Conservation (phyloP, 2,797 vertebrate genomes). For the Clarias fuscus region DNA sequence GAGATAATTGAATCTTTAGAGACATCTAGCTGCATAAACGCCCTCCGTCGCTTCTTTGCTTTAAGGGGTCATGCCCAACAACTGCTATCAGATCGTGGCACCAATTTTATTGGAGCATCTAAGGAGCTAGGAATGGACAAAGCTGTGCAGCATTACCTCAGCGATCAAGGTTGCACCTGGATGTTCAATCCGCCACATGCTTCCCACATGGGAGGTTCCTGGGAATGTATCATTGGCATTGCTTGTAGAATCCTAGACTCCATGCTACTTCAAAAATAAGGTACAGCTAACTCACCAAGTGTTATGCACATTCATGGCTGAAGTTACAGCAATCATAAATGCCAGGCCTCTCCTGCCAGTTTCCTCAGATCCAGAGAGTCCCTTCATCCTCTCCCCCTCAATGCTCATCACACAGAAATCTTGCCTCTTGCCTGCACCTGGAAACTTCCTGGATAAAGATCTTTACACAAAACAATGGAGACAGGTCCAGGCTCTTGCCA, state of each 20-base stretch:
- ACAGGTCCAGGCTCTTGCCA: conserved; percentile 44
- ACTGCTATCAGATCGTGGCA: neutral
- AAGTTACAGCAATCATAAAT: conserved; percentile 1
- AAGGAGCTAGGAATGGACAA: neutral
- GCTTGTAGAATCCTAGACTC: neutral
- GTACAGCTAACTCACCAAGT: conserved; percentile 11
- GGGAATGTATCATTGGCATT: conserved; percentile 35
- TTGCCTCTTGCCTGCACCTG: conserved; percentile 35
- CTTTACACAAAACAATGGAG: conserved; percentile 37
- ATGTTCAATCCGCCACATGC: neutral
- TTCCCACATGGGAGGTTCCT: conserved; percentile 19
- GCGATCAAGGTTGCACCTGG: neutral
- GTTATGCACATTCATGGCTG: conserved; percentile 1
- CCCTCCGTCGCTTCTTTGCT: conserved; percentile 29
- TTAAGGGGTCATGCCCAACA: conserved; percentile 32
- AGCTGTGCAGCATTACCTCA: neutral
- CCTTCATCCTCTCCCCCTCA: neutral
- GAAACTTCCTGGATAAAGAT: conserved; percentile 36
- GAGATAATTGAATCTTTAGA: conserved; percentile 42
- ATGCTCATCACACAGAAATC: conserved; percentile 26
- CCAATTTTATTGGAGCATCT: too few relatives aligned
- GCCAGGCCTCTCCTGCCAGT: neutral
- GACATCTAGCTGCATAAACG: conserved; percentile 43
- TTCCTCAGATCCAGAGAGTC: neutral
- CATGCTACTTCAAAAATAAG: neutral